Conservation (phyloP, 2,113 vertebrate genomes). For the Mus pahari region DNA sequence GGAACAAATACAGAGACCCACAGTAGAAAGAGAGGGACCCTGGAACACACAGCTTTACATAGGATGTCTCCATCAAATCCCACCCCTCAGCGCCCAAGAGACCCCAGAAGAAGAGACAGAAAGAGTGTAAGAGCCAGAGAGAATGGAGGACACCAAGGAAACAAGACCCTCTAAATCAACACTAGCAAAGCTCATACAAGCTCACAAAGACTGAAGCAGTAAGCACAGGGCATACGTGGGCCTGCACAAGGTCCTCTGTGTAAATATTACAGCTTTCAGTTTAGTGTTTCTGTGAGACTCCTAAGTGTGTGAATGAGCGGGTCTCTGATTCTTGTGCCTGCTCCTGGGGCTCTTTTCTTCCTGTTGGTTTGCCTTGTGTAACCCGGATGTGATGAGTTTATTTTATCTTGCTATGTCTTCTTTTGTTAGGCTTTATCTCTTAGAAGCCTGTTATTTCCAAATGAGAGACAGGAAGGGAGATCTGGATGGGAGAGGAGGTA, state of each 20-base stretch:
- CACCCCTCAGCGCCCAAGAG: too few species aligned
- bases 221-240: too few species aligned
- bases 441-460: neutral
- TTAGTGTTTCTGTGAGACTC: neutral
- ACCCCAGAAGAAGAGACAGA: too few species aligned
- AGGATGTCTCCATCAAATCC: too few species aligned
- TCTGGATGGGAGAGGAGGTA: neutral
- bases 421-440: neutral
- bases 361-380: neutral
- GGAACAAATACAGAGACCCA: neutral
- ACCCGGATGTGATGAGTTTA: neutral
- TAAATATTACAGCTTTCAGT: neutral
- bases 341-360: neutral
- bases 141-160: too few species aligned
- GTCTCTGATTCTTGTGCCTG: neutral
- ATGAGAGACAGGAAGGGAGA: neutral
- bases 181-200: too few species aligned
- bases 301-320: neutral
- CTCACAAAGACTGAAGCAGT: too few species aligned
- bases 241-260: neutral
- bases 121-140: too few species aligned
- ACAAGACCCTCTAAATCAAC: too few species aligned
- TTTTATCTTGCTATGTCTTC: neutral
- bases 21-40: neutral
- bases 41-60: too few species aligned